A percentile compares a stretch with the other conserved stretches of the same genome.
Conservation (phyloP, 30 jellyfish, hydroid and myxozoan species). For the Cassiopea xamachana region DNA sequence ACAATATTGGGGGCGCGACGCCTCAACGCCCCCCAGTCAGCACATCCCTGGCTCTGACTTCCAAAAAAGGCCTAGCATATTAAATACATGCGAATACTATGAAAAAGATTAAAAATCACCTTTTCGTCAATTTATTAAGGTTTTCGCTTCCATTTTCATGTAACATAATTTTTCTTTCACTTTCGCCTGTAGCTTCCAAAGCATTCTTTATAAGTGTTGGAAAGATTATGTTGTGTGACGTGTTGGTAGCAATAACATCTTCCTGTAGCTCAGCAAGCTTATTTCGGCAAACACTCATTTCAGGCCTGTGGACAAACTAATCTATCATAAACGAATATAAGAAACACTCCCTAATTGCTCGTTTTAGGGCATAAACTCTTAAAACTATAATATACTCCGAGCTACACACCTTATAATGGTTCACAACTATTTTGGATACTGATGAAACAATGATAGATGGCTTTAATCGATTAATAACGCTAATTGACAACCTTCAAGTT, state of each 20-base stretch:
- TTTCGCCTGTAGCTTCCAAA: constrained; percentile 27
- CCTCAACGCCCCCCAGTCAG: too few species aligned
- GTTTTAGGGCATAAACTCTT: too few species aligned
- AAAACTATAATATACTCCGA: too few species aligned
- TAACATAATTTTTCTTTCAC: neutral
- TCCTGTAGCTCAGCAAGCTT: neutral
- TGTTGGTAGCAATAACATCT: neutral
- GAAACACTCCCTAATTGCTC: neutral
- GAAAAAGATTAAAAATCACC: neutral
- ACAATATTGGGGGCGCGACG: too few species aligned
- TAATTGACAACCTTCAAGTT: too few species aligned
- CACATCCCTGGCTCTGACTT: too few species aligned
- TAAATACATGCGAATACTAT: too few species aligned
- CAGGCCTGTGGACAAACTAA: constrained; percentile 25
- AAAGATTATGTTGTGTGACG: neutral
- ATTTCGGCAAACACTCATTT: neutral
- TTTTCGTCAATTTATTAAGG: constrained; percentile 44
- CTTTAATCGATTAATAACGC: too few species aligned
- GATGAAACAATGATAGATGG: too few species aligned
- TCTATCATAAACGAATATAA: neutral
- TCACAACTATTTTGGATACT: too few species aligned
- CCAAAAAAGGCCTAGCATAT: too few species aligned
- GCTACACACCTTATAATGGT: too few species aligned
- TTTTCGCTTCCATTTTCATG: neutral
- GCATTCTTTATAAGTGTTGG: neutral